These are phyloP conservation scores for Euglossa dilemma DNA, from an alignment of 1,140 invertebrate species.

Conservation along the genomic window DNA sequence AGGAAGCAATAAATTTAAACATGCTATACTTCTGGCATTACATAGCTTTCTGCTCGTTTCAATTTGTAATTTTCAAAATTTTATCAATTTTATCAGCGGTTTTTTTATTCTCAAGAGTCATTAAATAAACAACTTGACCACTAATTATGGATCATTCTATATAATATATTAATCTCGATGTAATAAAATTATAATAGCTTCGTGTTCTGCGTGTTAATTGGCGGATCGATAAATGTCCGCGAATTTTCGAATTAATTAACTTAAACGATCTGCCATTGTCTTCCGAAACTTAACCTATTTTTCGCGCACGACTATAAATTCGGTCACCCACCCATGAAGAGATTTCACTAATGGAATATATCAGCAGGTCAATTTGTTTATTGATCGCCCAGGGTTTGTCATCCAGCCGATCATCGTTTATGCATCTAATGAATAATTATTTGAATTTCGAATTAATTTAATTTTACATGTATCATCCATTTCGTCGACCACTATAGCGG, in stretches of 20 bases:
- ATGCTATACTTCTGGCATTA: no score
- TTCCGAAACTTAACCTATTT: not conserved
- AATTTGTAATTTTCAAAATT: not conserved
- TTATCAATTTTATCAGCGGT: not conserved
- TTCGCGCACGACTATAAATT: not conserved
- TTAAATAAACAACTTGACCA: no score
- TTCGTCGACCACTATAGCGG: no score
- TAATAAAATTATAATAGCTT: not conserved
- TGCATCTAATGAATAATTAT: constrained; percentile 21
- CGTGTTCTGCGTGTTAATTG: no score
- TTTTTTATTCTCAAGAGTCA: no score
- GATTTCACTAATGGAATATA: constrained; percentile 6
- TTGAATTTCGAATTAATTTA: constrained; percentile 4
- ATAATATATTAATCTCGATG: not conserved
- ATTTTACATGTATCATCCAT: not conserved
- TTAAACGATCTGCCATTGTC: not conserved
- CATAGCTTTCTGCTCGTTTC: no score
- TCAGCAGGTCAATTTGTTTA: not conserved
- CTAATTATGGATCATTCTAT: not conserved
- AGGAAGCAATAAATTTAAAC: no score
- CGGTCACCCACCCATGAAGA: no score
- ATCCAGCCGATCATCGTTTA: not conserved
- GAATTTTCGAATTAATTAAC: not conserved
- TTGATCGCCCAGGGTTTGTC: not conserved
- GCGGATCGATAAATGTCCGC: not conserved